These are phyloP conservation scores for Ciconia boyciana DNA, from an alignment of 2,113 vertebrate species.

Conservation along the genomic window DNA sequence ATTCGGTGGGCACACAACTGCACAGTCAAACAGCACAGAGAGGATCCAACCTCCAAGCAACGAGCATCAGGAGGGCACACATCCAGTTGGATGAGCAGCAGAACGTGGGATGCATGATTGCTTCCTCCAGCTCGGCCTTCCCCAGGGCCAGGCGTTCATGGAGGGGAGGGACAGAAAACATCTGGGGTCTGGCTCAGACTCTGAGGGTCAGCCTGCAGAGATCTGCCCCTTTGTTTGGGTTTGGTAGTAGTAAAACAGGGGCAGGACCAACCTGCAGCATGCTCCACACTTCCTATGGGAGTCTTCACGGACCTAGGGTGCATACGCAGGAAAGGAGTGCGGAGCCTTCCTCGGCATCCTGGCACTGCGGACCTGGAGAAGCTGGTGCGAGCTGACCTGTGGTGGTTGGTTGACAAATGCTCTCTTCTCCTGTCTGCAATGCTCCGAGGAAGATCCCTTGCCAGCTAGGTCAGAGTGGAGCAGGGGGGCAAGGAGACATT, in stretches of 20 bases:
- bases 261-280: neutral
- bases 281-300: accelerated
- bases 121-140: neutral
- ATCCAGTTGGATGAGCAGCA: neutral
- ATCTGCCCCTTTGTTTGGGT: neutral
- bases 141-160: too few species aligned
- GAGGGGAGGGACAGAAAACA: neutral
- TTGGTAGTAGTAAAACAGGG: neutral
- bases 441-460: neutral
- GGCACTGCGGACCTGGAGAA: neutral
- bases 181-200: neutral
- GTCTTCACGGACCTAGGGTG: neutral
- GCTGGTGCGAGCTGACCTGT: neutral
- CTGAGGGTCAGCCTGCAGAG: neutral
- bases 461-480: neutral
- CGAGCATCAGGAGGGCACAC: neutral
- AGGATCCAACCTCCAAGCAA: neutral
- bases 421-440: neutral
- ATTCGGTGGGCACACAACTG: neutral
- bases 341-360: neutral
- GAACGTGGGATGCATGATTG: accelerated
- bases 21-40: neutral
- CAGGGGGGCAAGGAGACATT: neutral
- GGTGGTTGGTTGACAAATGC: neutral
- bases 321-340: accelerated